These are phyloP conservation scores for Carassius carassius DNA, from an alignment of 2,113 vertebrate genomes.

Conservation along the genomic window DNA sequence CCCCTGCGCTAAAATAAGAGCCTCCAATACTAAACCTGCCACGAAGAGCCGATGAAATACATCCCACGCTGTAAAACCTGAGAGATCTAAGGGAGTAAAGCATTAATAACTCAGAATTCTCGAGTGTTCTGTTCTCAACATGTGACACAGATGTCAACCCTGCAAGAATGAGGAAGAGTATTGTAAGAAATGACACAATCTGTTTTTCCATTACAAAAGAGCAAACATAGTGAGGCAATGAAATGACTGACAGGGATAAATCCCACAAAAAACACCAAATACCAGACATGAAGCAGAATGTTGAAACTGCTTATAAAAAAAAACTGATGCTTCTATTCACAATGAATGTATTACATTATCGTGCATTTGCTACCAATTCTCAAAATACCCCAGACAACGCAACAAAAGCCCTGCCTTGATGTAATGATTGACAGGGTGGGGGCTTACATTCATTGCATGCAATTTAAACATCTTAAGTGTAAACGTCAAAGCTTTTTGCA, in stretches of 20 bases:
- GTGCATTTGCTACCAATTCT: too few species aligned
- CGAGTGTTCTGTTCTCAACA: neutral
- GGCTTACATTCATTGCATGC: too few species aligned
- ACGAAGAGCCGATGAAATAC: constrained; percentile 15
- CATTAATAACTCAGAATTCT: constrained; percentile 23
- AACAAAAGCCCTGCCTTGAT: too few species aligned
- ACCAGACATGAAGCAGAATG: neutral
- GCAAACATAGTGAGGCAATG: neutral
- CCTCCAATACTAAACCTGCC: constrained; percentile 30
- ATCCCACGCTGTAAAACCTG: constrained; percentile 34
- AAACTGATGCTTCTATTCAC: neutral
- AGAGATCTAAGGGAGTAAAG: constrained; percentile 8
- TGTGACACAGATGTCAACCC: constrained; percentile 9
- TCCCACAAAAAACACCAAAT: neutral
- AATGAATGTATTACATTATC: too few species aligned
- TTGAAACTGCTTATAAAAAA: neutral
- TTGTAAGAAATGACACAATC: neutral
- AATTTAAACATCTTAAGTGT: too few species aligned
- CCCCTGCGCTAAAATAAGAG: constrained; percentile 34
- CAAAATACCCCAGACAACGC: too few species aligned
- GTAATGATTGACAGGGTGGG: too few species aligned
- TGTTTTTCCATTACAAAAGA: neutral
- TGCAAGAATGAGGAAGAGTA: neutral
- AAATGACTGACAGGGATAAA: neutral
- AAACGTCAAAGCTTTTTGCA: too few species aligned